A percentile compares a stretch with the other conserved stretches of the same genome.
These are phyloP conservation scores for Asarcornis scutulata DNA, from an alignment of 2,113 vertebrate genomes.

Conservation along the genomic window DNA sequence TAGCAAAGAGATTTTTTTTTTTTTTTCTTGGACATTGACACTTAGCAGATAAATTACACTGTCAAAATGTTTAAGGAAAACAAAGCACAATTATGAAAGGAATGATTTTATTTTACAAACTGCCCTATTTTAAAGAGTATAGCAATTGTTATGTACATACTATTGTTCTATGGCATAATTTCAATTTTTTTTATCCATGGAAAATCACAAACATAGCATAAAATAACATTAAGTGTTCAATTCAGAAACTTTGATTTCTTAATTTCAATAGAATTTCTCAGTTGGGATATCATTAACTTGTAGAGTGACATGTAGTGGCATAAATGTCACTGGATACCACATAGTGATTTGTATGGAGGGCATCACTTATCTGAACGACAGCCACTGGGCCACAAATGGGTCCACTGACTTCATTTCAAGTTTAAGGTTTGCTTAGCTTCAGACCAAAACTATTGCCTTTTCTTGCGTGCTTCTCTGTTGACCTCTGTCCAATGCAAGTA, in stretches of 20 bases:
- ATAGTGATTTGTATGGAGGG: background rate
- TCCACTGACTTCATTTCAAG: background rate
- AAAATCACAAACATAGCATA: background rate
- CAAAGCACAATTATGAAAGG: constrained; percentile 42
- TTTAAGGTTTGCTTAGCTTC: background rate
- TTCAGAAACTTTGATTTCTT: background rate
- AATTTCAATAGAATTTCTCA: constrained; percentile 9
- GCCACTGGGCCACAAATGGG: background rate
- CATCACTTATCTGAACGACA: background rate
- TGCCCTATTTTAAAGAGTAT: constrained; percentile 22
- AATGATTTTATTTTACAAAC: background rate
- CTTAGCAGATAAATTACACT: constrained; percentile 25
- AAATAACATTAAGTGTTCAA: background rate
- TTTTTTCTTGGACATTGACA: constrained; percentile 46
- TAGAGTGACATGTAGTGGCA: background rate
- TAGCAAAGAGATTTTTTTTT: constrained; percentile 13
- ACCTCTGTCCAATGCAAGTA: background rate
- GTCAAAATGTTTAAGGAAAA: constrained; percentile 54
- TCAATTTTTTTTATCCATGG: background rate
- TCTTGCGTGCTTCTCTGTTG: background rate
- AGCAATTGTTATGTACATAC: background rate
- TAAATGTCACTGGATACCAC: background rate
- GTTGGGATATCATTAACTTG: background rate
- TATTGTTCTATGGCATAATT: background rate
- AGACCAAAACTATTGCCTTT: background rate